Conservation (phyloP, 2,797 vertebrate species). For the Manis pentadactyla region DNA sequence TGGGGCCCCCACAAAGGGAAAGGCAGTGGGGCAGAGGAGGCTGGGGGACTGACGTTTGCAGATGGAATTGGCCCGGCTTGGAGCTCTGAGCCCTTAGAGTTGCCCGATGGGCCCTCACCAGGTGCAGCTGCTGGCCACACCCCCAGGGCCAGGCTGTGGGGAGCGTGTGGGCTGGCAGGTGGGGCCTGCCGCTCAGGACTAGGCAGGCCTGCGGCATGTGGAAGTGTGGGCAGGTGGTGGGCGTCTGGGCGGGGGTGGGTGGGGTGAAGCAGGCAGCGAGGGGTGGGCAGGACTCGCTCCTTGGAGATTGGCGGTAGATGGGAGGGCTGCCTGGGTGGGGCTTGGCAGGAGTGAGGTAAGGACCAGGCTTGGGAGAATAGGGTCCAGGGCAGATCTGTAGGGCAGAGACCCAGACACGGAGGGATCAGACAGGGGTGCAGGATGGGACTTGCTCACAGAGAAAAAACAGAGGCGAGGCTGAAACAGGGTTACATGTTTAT, state of each 20-base stretch:
- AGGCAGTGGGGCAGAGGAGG: neutral
- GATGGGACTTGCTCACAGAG: neutral
- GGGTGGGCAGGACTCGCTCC: neutral
- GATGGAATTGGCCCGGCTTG: neutral
- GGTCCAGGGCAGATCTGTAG: neutral
- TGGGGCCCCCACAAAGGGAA: neutral
- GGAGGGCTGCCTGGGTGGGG: neutral
- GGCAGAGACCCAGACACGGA: neutral
- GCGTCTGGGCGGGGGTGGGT: neutral
- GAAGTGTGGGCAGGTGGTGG: slow-evolving; percentile 56
- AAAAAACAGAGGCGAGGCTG: slow-evolving; percentile 26
- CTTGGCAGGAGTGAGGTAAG: neutral
- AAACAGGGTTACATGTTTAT: neutral
- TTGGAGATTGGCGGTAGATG: neutral
- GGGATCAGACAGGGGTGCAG: neutral
- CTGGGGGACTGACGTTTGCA: neutral
- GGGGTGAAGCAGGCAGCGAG: neutral
- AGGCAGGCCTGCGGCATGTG: slow-evolving; percentile 63
- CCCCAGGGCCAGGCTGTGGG: neutral
- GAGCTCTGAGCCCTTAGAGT: neutral
- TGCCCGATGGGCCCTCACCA: no score
- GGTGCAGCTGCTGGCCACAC: neutral
- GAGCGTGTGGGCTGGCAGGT: neutral
- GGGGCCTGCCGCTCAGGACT: neutral
- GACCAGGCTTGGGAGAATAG: neutral